These are phyloP conservation scores for Rhynchopsitta pachyrhyncha DNA, from an alignment of 2,113 vertebrate genomes.

Conservation along the genomic window DNA sequence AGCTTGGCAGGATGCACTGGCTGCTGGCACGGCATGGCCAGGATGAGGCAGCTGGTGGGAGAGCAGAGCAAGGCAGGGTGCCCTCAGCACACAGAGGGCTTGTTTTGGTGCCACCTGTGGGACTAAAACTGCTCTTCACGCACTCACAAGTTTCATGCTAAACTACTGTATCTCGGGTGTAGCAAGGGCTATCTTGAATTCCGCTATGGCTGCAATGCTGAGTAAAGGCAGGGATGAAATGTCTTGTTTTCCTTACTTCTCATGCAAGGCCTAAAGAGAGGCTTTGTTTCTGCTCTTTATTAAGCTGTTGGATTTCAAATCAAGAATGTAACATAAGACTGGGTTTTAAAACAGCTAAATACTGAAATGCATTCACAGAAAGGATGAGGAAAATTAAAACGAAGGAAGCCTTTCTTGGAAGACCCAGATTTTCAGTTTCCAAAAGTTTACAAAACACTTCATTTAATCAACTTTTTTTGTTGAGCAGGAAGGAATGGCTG, in stretches of 20 bases:
- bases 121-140: rapidly evolving
- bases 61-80: background rate
- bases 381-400: background rate
- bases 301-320: background rate
- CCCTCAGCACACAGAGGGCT: background rate
- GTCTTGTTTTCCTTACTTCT: background rate
- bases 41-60: background rate
- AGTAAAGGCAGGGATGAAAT: background rate
- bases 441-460: background rate
- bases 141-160: background rate
- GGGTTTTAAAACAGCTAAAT: background rate
- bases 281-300: background rate
- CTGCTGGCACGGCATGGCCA: background rate
- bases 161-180: background rate
- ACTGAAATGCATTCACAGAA: background rate
- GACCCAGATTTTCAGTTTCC: background rate
- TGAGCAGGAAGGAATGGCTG: background rate
- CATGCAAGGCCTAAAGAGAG: background rate
- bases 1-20: background rate
- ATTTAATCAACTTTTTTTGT: background rate
- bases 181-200: background rate
- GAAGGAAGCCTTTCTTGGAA: background rate
- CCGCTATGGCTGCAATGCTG: background rate
- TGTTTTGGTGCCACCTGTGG: rapidly evolving
- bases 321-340: background rate